Evolutionary conservation across 2,888 invertebrate genomes (phyloP).

Genomic region (Drosophila robusta): DNA sequence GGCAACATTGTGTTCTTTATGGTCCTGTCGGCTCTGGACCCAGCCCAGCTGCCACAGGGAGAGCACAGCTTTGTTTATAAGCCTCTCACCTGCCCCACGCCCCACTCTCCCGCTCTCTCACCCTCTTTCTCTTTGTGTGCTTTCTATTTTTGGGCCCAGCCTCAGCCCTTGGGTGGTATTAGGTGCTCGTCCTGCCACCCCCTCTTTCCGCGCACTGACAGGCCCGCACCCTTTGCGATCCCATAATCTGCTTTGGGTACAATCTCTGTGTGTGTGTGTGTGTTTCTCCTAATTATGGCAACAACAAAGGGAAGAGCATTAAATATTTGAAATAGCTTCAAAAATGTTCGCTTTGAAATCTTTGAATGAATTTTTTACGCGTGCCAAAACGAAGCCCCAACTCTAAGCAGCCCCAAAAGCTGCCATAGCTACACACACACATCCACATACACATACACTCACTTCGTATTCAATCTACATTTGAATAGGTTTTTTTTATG

Average conservation of each 20-base stretch:
- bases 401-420: neutral
- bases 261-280: slow-evolving; percentile 3
- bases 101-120: neutral
- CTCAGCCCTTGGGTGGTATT: slow-evolving; percentile 13
- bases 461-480: slow-evolving; percentile 31
- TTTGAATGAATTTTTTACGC: slow-evolving; percentile 21
- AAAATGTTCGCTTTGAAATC: slow-evolving; percentile 18
- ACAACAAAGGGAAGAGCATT: neutral
- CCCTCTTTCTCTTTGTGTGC: neutral
- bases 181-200: neutral
- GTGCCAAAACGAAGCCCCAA: slow-evolving; percentile 4
- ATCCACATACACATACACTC: neutral
- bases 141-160: slow-evolving; percentile 36
- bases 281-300: slow-evolving; percentile 12
- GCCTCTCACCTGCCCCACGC: neutral
- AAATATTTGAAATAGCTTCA: slow-evolving; percentile 34
- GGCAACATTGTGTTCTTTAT: too few relatives aligned
- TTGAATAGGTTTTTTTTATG: slow-evolving; percentile 43
- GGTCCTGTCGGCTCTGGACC: too few relatives aligned
- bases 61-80: too few relatives aligned
- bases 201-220: neutral
- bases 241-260: slow-evolving; percentile 35
- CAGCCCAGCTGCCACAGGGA: neutral
- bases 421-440: too few relatives aligned
- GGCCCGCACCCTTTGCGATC: slow-evolving; percentile 6